Evolutionary conservation across 1,140 invertebrate species (phyloP).

Genomic region (Drosophila bocki): DNA sequence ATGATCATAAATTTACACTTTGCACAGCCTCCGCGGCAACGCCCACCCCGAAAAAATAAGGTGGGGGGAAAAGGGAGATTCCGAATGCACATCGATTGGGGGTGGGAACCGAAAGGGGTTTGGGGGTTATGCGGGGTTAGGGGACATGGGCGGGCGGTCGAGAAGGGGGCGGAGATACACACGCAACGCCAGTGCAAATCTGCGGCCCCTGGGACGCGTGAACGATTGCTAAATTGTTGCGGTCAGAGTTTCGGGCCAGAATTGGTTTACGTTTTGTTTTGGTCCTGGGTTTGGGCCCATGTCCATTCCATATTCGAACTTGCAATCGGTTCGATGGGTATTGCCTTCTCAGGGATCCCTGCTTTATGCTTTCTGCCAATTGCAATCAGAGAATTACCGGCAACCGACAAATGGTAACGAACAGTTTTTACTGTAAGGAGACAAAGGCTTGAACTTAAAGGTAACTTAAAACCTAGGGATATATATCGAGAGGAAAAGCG

Average conservation of each 20-base stretch:
- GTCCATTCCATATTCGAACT: constrained; percentile 4
- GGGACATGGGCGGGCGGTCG: constrained; percentile 14
- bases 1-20: constrained; percentile 85
- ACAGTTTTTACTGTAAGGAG: constrained; percentile 6
- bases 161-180: constrained; percentile 29
- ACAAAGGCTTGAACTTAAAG: not conserved
- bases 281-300: not conserved
- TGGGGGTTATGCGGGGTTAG: constrained; percentile 1
- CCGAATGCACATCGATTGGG: constrained; percentile 18
- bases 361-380: constrained; percentile 55
- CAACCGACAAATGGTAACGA: not conserved
- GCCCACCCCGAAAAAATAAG: constrained; percentile 60
- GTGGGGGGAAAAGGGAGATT: constrained; percentile 27
- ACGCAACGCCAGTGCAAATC: constrained; percentile 56
- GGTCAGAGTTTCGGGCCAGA: constrained; percentile 45
- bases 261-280: constrained; percentile 28
- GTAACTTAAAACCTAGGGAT: no score
- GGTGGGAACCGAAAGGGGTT: constrained; percentile 14
- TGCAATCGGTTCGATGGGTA: constrained; percentile 36
- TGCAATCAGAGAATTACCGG: constrained; percentile 41
- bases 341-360: constrained; percentile 36
- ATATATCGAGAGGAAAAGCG: no score
- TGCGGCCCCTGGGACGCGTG: constrained; percentile 75
- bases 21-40: constrained; percentile 83
- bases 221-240: constrained; percentile 84